phyloP scores from a whole-genome alignment of 2,113 vertebrate species.

The Castor canadensis region DNA sequence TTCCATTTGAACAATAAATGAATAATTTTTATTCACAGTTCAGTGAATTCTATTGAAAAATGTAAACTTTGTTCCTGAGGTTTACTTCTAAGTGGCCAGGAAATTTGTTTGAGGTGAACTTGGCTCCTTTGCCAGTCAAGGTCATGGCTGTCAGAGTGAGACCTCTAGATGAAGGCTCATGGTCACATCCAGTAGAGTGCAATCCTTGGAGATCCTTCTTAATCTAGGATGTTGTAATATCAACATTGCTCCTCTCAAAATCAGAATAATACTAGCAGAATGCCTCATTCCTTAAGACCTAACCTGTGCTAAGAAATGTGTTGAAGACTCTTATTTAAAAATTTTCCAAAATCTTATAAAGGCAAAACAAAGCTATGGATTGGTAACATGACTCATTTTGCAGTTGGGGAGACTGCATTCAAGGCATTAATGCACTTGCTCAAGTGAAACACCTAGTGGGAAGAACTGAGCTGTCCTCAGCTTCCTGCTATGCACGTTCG shows the following conservation, averaged over 20 bases:
- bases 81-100: not conserved
- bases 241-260: not conserved
- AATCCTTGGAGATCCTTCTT: not conserved
- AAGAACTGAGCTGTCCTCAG: not conserved
- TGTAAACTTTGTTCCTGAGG: not conserved
- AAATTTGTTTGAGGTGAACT: no score
- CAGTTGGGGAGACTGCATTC: not conserved
- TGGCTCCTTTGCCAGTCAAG: not conserved
- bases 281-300: not conserved
- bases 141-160: not conserved
- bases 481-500: not conserved
- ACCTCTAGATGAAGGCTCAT: not conserved
- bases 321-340: not conserved
- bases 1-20: not conserved
- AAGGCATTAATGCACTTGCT: not conserved
- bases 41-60: not conserved
- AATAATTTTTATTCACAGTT: constrained; percentile 20
- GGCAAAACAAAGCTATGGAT: not conserved
- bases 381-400: not conserved
- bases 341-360: not conserved
- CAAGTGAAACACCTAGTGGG: not conserved
- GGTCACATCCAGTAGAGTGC: not conserved
- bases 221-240: not conserved
- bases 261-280: not conserved
- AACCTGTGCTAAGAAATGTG: not conserved